Percentiles rank a stretch among this genome's conserved stretches.
phyloP scores from a whole-genome alignment of 2,113 vertebrate genomes.

The Tinamus guttatus region DNA sequence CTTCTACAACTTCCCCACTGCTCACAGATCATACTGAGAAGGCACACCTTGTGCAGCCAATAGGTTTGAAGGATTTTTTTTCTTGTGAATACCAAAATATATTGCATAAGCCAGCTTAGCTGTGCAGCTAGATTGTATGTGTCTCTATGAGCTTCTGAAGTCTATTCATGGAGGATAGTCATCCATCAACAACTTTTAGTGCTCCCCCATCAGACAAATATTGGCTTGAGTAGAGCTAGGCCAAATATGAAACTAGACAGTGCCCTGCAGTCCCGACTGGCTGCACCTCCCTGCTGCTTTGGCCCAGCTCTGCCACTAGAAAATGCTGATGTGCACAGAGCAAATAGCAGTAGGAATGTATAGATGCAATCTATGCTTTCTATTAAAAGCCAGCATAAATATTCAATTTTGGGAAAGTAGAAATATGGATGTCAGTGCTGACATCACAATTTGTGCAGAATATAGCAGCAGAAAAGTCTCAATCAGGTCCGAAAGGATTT shows the following conservation, averaged over 20 bases:
- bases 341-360: neutral
- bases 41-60: neutral
- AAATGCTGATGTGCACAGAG: neutral
- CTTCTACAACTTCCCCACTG: neutral
- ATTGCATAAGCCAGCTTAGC: neutral
- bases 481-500: neutral
- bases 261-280: fast-evolving
- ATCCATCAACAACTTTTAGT: neutral
- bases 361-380: neutral
- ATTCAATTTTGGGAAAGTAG: neutral
- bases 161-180: neutral
- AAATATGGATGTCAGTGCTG: neutral
- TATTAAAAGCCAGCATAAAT: neutral
- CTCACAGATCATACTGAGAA: neutral
- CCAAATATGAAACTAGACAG: neutral
- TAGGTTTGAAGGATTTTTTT: neutral
- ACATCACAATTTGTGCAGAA: neutral
- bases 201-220: neutral
- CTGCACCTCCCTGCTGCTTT: neutral
- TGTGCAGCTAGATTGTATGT: neutral
- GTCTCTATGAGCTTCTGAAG: neutral
- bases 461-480: neutral
- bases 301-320: neutral
- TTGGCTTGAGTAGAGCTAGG: neutral
- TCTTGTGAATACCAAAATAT: neutral